These are phyloP conservation scores for Herpetotheres cachinnans DNA, from an alignment of 2,113 vertebrate species.

Conservation along the genomic window DNA sequence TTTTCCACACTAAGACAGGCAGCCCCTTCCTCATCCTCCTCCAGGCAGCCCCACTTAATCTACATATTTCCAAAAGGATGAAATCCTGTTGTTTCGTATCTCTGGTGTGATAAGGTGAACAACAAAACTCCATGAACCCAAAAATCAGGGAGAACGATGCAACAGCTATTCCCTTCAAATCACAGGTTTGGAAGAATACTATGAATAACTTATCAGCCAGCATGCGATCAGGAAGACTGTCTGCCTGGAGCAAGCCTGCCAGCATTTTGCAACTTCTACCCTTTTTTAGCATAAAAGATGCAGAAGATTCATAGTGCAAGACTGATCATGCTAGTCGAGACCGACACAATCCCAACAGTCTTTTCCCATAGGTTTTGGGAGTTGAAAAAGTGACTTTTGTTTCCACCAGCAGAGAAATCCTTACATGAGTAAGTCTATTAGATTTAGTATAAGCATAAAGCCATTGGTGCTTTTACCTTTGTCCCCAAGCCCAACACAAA, in stretches of 20 bases:
- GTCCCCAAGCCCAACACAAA: not conserved
- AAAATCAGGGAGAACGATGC: not conserved
- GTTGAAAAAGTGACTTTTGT: not conserved
- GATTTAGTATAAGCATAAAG: not conserved
- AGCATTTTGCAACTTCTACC: not conserved
- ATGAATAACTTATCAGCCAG: not conserved
- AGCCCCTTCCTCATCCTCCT: not conserved
- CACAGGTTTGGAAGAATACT: not conserved
- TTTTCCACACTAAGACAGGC: not conserved
- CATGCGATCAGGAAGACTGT: accelerated
- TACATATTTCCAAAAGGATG: not conserved
- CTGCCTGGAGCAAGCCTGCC: not conserved
- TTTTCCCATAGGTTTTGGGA: not conserved
- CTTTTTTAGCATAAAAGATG: not conserved
- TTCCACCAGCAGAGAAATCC: not conserved
- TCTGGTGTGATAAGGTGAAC: not conserved
- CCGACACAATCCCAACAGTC: not conserved
- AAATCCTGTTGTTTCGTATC: not conserved
- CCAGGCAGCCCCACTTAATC: not conserved
- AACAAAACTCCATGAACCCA: not conserved
- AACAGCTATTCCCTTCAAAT: not conserved
- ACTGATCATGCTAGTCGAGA: not conserved
- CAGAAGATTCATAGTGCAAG: not conserved
- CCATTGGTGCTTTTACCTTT: not conserved
- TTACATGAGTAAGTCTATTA: not conserved